phyloP scores from a whole-genome alignment of 2,797 vertebrate species.

The Ispidina picta region DNA sequence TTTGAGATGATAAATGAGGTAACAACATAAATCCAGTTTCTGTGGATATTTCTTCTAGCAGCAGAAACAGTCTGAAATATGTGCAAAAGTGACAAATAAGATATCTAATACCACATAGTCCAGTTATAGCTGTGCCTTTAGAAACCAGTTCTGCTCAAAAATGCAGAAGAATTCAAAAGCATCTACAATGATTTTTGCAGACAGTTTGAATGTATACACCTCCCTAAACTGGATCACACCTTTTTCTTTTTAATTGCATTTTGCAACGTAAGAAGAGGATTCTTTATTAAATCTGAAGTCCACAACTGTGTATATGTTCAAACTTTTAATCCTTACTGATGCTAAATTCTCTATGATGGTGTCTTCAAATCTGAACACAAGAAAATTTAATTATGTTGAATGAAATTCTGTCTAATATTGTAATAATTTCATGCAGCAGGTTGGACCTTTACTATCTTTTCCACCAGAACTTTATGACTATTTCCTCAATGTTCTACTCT shows the following conservation, averaged over 20 bases:
- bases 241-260: neutral
- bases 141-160: neutral
- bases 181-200: neutral
- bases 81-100: neutral
- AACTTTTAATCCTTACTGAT: neutral
- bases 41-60: neutral
- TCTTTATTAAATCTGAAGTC: neutral
- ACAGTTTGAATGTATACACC: neutral
- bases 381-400: neutral
- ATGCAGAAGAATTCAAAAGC: neutral
- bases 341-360: neutral
- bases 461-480: neutral
- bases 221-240: neutral
- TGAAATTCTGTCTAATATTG: neutral
- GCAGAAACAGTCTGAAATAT: neutral
- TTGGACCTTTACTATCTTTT: neutral
- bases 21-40: neutral
- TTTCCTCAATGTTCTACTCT: neutral
- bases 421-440: neutral
- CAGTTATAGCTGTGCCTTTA: neutral
- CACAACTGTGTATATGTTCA: neutral
- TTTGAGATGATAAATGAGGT: conserved; percentile 8
- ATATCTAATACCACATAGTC: neutral
- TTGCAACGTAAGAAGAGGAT: neutral
- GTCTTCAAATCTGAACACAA: neutral